Evolutionary conservation across 2,888 invertebrate genomes (phyloP), one percentile per base, ranked within the genome.

Genomic region (Gisinianus flammeolus): DNA sequence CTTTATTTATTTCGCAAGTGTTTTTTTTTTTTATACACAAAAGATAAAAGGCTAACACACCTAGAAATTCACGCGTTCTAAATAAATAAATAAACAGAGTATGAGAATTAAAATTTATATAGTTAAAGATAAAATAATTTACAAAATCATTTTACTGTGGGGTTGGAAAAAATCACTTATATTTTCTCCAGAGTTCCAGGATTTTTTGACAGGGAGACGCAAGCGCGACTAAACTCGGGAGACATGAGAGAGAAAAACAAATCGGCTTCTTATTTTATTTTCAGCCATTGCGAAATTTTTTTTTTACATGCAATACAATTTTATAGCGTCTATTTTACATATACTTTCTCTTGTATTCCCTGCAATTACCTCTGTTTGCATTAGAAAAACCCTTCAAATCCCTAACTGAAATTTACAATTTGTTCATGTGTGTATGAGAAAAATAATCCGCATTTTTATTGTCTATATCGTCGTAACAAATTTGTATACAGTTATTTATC

Each of bases 241-340:
- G 24, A 44, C 30, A 54, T 54, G 28, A n/a, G 22, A n/a, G 22
- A 68, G 33, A 30, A 69, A 69, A 69, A 62, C 24, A 69, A 69
- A 74, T 74, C 74, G 74, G 74, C 74, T 75, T 75, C 44, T 67
- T 64, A 64, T 67, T 66, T 35, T 30, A 64, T 75, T 75, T 68
- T 76, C 76, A 76, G 76, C 76, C 76, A 76, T 76, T 76, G 76
- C 67, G 68, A 76, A 76, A 76, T 67, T 28, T 28, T 2, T 68
- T 76, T 76, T 76, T 76, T 76, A 76, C 76, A 66, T 76, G 68
- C 76, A 66, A 66, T 24, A 44, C 66, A 66, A 54, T 66, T 76
- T 66, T 68, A 76, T 76, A 76, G 76, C 76, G 67, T 76, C 67
- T 76, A 76, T 67, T 44, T 52, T 67, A 76, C 28, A n/a, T 62